Evolutionary conservation across 2,888 invertebrate genomes (phyloP).

Genomic region (Drosophila pseudotalamancana): DNA sequence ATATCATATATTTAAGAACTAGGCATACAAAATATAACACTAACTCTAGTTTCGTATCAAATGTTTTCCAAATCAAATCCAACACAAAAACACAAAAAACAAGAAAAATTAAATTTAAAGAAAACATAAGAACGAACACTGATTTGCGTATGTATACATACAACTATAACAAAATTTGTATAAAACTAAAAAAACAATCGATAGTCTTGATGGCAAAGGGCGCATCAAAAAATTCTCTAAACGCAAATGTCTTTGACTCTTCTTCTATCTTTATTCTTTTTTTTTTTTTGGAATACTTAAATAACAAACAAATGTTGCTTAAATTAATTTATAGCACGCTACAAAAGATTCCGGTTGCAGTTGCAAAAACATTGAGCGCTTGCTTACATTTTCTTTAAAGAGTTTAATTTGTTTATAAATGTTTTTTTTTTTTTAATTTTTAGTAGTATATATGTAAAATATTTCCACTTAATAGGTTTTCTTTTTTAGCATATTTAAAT

Average conservation of each 20-base stretch:
- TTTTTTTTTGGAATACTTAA: constrained; percentile 56
- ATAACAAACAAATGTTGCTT: constrained; percentile 59
- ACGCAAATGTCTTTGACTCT: constrained; percentile 68
- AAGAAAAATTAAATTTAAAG: background rate
- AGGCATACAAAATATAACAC: constrained; percentile 61
- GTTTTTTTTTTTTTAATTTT: constrained; percentile 5
- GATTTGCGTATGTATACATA: constrained; percentile 13
- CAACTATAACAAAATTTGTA: constrained; percentile 34
- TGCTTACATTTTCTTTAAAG: constrained; percentile 46
- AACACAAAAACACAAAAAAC: constrained; percentile 31
- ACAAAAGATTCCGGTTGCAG: constrained; percentile 67
- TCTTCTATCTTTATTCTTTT: background rate
- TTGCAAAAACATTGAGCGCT: constrained; percentile 68
- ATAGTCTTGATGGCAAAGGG: constrained; percentile 26
- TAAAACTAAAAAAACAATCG: constrained; percentile 40
- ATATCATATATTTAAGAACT: constrained; percentile 53
- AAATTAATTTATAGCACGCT: constrained; percentile 60
- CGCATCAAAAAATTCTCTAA: constrained; percentile 27
- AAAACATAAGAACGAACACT: too few relatives aligned
- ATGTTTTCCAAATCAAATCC: constrained; percentile 15
- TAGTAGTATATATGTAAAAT: constrained; percentile 54
- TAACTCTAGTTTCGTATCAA: constrained; percentile 32
- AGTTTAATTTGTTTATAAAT: constrained; percentile 21
- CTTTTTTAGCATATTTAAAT: constrained; percentile 64
- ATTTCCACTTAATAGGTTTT: constrained; percentile 44